A percentile compares a stretch with the other conserved stretches of the same genome.
Evolutionary conservation across 2,888 invertebrate species (phyloP).

Genomic region (Agrilus biguttatus): DNA sequence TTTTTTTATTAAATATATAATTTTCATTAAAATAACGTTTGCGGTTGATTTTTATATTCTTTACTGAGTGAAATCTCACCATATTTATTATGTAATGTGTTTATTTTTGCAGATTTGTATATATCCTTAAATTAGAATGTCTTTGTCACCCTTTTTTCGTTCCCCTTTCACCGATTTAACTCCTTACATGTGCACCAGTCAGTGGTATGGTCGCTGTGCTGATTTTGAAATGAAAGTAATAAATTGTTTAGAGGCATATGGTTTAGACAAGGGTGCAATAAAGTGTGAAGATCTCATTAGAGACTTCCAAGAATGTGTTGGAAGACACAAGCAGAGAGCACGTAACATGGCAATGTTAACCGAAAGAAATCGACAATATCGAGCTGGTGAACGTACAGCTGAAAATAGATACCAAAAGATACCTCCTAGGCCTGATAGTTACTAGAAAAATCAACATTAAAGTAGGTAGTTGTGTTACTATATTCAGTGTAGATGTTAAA

Average conservation of each 20-base stretch:
- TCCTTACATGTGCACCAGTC: conserved; percentile 47
- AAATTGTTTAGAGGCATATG: conserved; percentile 73
- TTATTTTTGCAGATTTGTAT: too few relatives aligned
- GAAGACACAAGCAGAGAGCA: conserved; percentile 40
- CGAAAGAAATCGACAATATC: conserved; percentile 47
- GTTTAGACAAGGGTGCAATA: conserved; percentile 44
- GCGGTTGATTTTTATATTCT: too few relatives aligned
- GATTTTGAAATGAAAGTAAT: conserved; percentile 53
- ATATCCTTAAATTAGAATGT: conserved; percentile 30
- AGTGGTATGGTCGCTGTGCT: conserved; percentile 49
- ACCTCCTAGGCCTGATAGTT: conserved; percentile 43
- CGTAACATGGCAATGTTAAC: conserved; percentile 46
- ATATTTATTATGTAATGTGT: too few relatives aligned
- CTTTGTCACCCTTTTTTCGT: conserved; percentile 49
- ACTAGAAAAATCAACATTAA: conserved; percentile 24
- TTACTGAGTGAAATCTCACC: too few relatives aligned
- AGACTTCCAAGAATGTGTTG: conserved; percentile 60
- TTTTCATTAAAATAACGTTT: too few relatives aligned
- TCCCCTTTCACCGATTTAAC: conserved; percentile 60
- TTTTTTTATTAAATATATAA: too few relatives aligned
- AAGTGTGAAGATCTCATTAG: conserved; percentile 48
- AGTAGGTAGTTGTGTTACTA: neutral
- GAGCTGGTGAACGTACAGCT: conserved; percentile 39
- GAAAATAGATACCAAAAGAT: conserved; percentile 36
- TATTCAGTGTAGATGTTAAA: neutral